Base-by-base conservation (phyloP, 1,140 invertebrate genomes). In the Penaeus vannamei region DNA sequence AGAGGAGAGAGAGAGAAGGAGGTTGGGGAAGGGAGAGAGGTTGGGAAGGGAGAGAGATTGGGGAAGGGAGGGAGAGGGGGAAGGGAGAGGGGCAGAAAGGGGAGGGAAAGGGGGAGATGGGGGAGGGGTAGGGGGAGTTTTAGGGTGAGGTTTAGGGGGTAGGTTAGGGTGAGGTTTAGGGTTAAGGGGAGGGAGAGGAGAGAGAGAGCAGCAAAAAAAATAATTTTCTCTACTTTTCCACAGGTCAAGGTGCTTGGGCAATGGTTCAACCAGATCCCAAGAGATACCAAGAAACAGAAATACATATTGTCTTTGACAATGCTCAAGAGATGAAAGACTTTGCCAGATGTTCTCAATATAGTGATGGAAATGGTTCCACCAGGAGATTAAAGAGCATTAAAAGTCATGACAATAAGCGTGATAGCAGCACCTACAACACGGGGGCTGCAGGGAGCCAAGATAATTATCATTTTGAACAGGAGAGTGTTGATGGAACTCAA, bases 221-320 rank as follows among this genome's bases (percentile, higher is more conserved):
- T 53, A 17, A 36, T 29, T n/a, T 83, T 80, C 17, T 62, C 36
- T 10, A 53, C 53, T 53, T 53, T 12, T 53, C 53, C 53, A 29
- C 90, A 90, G 90, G 62, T 26, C 26, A 86, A 42, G 60, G 60
- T 62, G 8, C 69, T 60, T 89, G 87, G 89, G 46, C 81, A 42
- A 94, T 97, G 92, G 95, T 97, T 59, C 94, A 97, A 89, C 96
- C 96, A 0, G 96, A 97, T 85, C 95, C 96, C 2, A 95, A 96
- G 92, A 95, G 96, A 22, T 97, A 97, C 93, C 94, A 95, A 92
- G 96, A 97, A 93, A 97, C 96, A 5, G 96, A 97, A 93, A 95
- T 97, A 91, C 96, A 97, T 93, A 96, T 97, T 91, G 95, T 97
- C 92, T 95, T 97, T 81, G 96, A 97, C 94, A 95, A 95, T 92